Evolutionary conservation across 2,888 invertebrate genomes (phyloP), one percentile per base, ranked within the genome.

Genomic region (Cerceris ruficornis): DNA sequence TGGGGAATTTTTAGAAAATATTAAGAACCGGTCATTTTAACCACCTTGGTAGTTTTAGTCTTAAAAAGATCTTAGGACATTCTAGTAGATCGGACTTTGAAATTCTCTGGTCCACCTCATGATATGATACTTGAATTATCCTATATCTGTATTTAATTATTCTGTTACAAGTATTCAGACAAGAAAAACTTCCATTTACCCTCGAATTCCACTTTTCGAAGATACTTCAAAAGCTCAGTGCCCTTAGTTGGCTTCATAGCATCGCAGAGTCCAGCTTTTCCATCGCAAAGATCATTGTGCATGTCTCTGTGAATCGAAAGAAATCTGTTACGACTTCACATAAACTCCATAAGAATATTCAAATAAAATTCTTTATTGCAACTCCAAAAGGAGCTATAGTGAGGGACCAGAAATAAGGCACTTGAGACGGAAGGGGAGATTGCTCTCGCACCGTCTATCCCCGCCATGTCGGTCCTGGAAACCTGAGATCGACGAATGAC

Each of bases 161-260:
- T 28, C 1, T 28, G 28, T 28, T 28, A 28, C 28, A 28, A 28
- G 28, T 28, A 28, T 28, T 28, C 28, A 28, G 28, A 4, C 28
- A 28, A 28, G 2, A 28, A 28, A 1, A 46, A 46, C 8, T 46
- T 46, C 9, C 5, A 46, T 77, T 94, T 93, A 98, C 98, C 98
- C 93, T 95, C 95, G 90, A 98, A 98, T 89, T 96, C 94, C 39
- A 98, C 98, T 90, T 96, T 96, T 65, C 97, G 94, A 50, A 98
- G 94, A 91, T 97, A 98, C 82, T 96, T 95, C 43, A 98, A 94
- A 64, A 98, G 94, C 78, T 96, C 96, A 0, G 96, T 95, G 0
- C 98, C 98, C 90, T 97, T 97, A 14, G 97, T 97, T 0, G 98
- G 98, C 84, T 95, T 95, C 98, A 98, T 98, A 17, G 95, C 95